These are phyloP conservation scores for Ginglymostoma cirratum DNA, from an alignment of 2,113 vertebrate genomes.

Conservation along the genomic window DNA sequence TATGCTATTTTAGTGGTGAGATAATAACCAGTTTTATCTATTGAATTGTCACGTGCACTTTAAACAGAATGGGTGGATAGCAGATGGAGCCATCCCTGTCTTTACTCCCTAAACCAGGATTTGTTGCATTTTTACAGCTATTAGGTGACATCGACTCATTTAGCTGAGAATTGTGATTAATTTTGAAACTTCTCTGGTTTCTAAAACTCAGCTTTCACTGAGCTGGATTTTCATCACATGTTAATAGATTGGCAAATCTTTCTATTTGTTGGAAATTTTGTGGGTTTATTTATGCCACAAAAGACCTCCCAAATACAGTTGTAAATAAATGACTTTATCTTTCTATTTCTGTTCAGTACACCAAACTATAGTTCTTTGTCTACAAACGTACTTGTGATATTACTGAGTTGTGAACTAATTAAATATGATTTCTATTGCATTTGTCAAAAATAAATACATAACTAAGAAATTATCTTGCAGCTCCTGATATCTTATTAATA, in stretches of 20 bases:
- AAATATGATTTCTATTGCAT: neutral
- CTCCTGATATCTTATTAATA: neutral
- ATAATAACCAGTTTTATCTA: neutral
- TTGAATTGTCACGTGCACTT: neutral
- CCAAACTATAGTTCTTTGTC: conserved; percentile 19
- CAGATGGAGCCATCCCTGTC: neutral
- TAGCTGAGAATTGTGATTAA: neutral
- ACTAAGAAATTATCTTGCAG: conserved; percentile 13
- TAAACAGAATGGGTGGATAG: neutral
- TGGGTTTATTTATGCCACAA: neutral
- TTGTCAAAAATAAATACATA: conserved; percentile 12
- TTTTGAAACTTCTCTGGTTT: neutral
- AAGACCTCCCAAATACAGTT: neutral
- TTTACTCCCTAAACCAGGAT: neutral
- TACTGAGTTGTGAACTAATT: neutral
- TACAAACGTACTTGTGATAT: conserved; percentile 26
- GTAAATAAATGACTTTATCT: conserved; percentile 38
- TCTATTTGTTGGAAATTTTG: neutral
- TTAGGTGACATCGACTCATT: neutral
- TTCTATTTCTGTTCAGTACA: neutral
- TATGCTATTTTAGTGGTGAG: neutral
- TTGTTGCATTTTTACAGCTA: neutral
- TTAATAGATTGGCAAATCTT: neutral
- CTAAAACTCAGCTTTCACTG: neutral
- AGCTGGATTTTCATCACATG: neutral